Evolutionary conservation across 2,888 invertebrate species (phyloP).

Genomic region (Eupeodes luniger): DNA sequence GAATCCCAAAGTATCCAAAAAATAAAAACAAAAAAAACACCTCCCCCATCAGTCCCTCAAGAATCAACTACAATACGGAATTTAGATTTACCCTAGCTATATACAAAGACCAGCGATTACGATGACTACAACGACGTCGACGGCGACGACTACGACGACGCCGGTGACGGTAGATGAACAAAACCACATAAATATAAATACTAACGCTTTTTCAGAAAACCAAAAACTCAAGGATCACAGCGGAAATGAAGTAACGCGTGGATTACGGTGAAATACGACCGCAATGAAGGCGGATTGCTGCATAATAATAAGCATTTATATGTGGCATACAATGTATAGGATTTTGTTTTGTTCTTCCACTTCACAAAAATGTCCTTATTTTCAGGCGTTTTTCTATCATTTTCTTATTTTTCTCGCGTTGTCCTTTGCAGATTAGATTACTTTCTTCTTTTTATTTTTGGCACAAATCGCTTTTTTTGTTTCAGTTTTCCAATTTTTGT

Average conservation of each 20-base stretch:
- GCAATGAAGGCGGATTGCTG: conserved; percentile 70
- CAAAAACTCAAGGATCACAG: conserved; percentile 73
- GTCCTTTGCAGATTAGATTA: conserved; percentile 49
- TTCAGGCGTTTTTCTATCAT: conserved; percentile 8
- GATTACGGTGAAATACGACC: conserved; percentile 75
- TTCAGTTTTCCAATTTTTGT: not conserved
- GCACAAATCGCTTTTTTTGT: conserved; percentile 61
- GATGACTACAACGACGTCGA: not conserved
- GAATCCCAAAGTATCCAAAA: conserved; percentile 33
- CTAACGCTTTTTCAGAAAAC: conserved; percentile 59
- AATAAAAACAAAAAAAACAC: not conserved
- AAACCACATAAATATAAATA: conserved; percentile 71
- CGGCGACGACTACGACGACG: not conserved
- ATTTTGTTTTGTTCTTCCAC: conserved; percentile 43
- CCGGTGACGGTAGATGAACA: not conserved
- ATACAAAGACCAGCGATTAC: not conserved
- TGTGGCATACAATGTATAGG: not conserved
- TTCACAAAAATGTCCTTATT: conserved; percentile 23
- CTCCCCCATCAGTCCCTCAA: not conserved
- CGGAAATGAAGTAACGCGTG: conserved; percentile 74
- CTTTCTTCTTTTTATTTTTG: conserved; percentile 17
- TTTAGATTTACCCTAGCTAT: conserved; percentile 39
- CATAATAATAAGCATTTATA: conserved; percentile 46
- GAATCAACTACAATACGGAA: conserved; percentile 33
- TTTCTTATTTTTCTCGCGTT: not conserved